These are phyloP conservation scores for Lasaia peninsularis DNA, from an alignment of 1,140 invertebrate genomes.

Conservation along the genomic window DNA sequence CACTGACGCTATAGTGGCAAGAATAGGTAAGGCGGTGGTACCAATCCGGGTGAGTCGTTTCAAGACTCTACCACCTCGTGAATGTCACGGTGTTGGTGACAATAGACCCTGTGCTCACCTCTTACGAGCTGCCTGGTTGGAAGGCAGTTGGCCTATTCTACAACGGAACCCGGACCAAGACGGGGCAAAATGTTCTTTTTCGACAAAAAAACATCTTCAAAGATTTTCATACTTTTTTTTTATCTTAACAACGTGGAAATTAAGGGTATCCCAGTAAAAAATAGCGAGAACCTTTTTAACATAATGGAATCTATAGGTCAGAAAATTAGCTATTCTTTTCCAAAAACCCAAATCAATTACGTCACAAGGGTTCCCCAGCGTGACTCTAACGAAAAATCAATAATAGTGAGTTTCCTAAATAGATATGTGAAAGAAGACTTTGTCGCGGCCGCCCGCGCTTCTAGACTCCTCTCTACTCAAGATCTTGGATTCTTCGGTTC, in stretches of 20 bases:
- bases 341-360: constrained; percentile 24
- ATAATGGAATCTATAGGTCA: constrained; percentile 16
- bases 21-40: no score
- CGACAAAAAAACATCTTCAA: no score
- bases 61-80: no score
- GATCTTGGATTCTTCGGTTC: neutral
- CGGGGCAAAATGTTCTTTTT: no score
- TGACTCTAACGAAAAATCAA: constrained; percentile 19
- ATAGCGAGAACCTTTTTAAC: constrained; percentile 17
- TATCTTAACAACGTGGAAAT: constrained; percentile 31
- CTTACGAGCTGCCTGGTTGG: no score
- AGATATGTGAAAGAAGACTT: constrained; percentile 18
- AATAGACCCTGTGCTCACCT: no score
- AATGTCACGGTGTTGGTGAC: no score
- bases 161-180: no score
- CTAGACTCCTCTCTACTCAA: neutral
- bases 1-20: no score
- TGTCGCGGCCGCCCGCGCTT: neutral
- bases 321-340: constrained; percentile 8
- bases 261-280: constrained; percentile 23
- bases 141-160: no score
- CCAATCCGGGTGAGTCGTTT: no score
- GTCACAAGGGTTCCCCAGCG: constrained; percentile 21
- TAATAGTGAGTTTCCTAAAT: constrained; percentile 21
- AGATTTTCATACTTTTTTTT: no score